Percentiles rank a stretch among this genome's conserved stretches.
Conservation (phyloP, 2,113 vertebrate species). For the Ochotona curzoniae region DNA sequence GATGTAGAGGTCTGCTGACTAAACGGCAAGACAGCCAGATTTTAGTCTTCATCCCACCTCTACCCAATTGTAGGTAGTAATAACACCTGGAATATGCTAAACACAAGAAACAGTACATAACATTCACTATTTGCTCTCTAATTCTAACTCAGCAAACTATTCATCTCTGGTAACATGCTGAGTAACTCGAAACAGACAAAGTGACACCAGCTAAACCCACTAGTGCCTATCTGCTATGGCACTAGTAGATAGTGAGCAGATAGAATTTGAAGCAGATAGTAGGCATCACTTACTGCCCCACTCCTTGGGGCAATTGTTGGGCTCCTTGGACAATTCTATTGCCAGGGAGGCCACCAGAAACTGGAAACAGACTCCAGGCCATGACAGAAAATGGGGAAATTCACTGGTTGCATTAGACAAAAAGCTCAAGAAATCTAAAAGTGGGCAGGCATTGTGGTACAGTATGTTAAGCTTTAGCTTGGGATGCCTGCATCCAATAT, state of each 20-base stretch:
- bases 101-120: not conserved
- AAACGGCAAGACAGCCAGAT: not conserved
- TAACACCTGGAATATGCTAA: constrained; percentile 3
- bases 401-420: not conserved
- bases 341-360: not conserved
- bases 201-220: not conserved
- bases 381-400: not conserved
- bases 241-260: too few relatives aligned
- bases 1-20: too few relatives aligned
- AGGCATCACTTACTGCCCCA: not conserved
- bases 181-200: constrained; percentile 12
- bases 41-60: not conserved
- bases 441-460: not conserved
- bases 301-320: not conserved
- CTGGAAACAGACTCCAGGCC: not conserved
- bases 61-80: not conserved
- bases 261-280: not conserved
- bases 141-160: constrained; percentile 6
- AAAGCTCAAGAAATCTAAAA: constrained; percentile 40
- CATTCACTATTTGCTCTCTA: not conserved
- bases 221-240: not conserved
- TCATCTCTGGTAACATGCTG: not conserved
- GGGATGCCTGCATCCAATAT: too few relatives aligned
- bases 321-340: not conserved
- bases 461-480: too few relatives aligned